Percentiles rank a stretch among this genome's conserved stretches.
phyloP scores from a whole-genome alignment of 2,888 invertebrate species.

The Heterodera filipjevi region DNA sequence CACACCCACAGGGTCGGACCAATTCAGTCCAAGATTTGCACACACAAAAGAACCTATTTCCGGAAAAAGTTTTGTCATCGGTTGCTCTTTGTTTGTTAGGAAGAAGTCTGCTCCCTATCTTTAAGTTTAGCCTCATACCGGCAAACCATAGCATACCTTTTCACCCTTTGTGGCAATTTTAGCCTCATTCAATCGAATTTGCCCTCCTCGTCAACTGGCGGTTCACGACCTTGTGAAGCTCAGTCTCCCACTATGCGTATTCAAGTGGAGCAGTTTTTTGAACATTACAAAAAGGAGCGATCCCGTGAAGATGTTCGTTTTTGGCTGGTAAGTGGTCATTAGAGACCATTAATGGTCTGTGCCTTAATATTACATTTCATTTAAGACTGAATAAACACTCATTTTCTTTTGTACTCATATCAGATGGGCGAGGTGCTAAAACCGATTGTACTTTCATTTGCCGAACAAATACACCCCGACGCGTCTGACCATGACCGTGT shows the following conservation, averaged over 20 bases:
- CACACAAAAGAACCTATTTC: too few relatives aligned
- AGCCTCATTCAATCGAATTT: constrained; percentile 61
- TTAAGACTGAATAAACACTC: too few relatives aligned
- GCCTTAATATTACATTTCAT: too few relatives aligned
- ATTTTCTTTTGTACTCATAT: constrained; percentile 12
- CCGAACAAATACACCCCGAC: constrained; percentile 41
- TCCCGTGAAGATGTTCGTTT: constrained; percentile 56
- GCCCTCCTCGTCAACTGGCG: constrained; percentile 44
- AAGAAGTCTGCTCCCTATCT: too few relatives aligned
- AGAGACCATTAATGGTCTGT: too few relatives aligned
- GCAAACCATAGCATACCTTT: too few relatives aligned
- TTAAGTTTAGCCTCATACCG: too few relatives aligned
- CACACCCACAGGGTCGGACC: too few relatives aligned
- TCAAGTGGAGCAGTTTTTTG: constrained; percentile 46
- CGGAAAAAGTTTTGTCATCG: too few relatives aligned
- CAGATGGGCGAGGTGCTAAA: constrained; percentile 49
- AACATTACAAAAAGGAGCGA: constrained; percentile 51
- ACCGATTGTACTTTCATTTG: constrained; percentile 48
- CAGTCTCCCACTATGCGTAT: constrained; percentile 39
- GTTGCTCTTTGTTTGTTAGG: too few relatives aligned
- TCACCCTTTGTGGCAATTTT: too few relatives aligned
- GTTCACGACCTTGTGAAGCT: constrained; percentile 7
- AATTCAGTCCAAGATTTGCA: too few relatives aligned
- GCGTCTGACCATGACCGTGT: constrained; percentile 30
- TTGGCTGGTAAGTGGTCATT: constrained; percentile 56